phyloP scores from a whole-genome alignment of 2,113 vertebrate species.

The Chaetura pelagica region DNA sequence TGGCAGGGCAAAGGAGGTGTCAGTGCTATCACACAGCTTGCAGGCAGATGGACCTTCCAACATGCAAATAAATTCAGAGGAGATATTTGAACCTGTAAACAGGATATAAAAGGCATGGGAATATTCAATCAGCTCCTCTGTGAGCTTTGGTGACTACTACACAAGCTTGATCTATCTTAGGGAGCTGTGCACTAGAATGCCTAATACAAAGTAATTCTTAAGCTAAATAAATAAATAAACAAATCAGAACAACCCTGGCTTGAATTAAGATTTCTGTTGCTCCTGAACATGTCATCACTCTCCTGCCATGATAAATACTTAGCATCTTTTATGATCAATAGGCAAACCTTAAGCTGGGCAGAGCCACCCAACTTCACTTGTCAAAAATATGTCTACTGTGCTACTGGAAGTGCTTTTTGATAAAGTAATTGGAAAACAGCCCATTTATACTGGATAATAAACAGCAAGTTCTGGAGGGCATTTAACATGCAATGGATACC shows the following conservation, averaged over 20 bases:
- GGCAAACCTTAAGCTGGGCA: not conserved
- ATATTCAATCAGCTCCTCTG: not conserved
- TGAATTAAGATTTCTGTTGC: not conserved
- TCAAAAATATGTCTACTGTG: not conserved
- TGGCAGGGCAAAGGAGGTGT: not conserved
- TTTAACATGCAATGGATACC: not conserved
- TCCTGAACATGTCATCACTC: not conserved
- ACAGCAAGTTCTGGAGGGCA: conserved; percentile 3
- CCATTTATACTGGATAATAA: not conserved
- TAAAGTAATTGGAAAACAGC: conserved; percentile 17
- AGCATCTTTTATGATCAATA: not conserved
- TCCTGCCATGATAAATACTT: not conserved
- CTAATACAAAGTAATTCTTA: not conserved
- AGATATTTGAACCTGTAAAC: not conserved
- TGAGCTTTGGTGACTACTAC: not conserved
- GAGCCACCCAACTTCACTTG: not conserved
- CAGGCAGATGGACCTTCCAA: not conserved
- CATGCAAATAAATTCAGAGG: not conserved
- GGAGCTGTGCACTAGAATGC: not conserved
- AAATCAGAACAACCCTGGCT: not conserved
- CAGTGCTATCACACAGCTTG: not conserved
- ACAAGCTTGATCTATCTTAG: not conserved
- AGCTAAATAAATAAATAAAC: not conserved
- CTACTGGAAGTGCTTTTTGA: not conserved
- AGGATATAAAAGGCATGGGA: not conserved